Evolutionary conservation across 2,797 vertebrate species (phyloP), one percentile per base, ranked within the genome.

Genomic region (Acanthiza pusilla): DNA sequence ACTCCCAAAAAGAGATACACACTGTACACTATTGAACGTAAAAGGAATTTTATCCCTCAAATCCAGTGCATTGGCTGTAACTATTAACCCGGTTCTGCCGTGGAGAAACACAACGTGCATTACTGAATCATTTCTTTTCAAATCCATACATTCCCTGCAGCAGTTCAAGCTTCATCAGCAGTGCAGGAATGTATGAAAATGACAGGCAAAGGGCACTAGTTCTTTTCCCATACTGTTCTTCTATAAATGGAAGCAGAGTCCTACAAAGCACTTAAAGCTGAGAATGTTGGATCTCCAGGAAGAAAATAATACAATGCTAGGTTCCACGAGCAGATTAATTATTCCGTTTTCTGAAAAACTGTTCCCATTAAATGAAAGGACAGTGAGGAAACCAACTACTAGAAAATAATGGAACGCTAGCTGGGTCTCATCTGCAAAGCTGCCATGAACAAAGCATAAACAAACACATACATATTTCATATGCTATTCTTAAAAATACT

Each of bases 141-240:
- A 95, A 97, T 90, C 94, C 94, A 97, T 96, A 94, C 89, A 97
- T 96, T 98, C 98, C 98, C 97, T 96, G 89, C 88, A 97, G 97
- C 96, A 96, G 84, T 96, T 97, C 93, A 97, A 96, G 97, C 96
- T 97, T 97, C 97, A 97, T 98, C 97, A 97, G 94, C 82, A 96
- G 91, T 88, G 94, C 93, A 98, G 97, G 97, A 98, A 98, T 95
- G 94, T 96, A 97, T 91, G 93, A 96, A 98, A 98, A 98, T 96
- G 96, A 98, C 98, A 98, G 97, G 97, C 97, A 98, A 97, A 97
- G 94, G 96, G 91, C 97, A 97, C 96, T 79, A 86, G 92, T 91
- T 96, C 96, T 96, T 97, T 97, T 96, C 94, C 94, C 95, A 97
- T 97, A 97, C 93, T 97, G 91, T 96, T 96, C 95, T 97, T 97